Evolutionary conservation across 92 coral and sea anemone genomes (phyloP).

Genomic region (Chrysogorgia sp.): DNA sequence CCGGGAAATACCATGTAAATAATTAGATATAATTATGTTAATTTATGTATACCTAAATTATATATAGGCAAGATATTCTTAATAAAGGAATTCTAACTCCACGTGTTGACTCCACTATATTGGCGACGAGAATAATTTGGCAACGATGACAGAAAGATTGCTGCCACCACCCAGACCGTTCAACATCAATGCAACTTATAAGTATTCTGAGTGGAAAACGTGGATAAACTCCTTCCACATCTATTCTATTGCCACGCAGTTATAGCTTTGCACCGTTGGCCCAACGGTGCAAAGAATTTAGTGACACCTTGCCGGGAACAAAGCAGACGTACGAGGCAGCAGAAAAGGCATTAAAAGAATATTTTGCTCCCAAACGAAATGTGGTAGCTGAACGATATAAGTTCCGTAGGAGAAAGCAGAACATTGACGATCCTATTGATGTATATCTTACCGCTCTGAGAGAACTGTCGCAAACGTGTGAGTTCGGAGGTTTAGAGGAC

Average conservation of each 20-base stretch:
- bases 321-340: constrained; percentile 20
- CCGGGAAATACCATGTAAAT: too few species aligned
- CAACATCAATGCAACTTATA: background rate
- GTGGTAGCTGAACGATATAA: constrained; percentile 52
- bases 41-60: too few species aligned
- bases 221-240: constrained; percentile 14
- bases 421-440: constrained; percentile 42
- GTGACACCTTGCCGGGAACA: constrained; percentile 36
- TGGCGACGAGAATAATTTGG: too few species aligned
- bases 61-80: too few species aligned
- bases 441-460: constrained; percentile 37
- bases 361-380: constrained; percentile 59
- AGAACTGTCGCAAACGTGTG: constrained; percentile 51
- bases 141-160: constrained; percentile 1
- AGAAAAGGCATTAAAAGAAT: constrained; percentile 33
- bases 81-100: too few species aligned
- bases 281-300: constrained; percentile 34
- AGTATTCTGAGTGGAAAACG: background rate
- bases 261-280: constrained; percentile 39
- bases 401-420: constrained; percentile 42
- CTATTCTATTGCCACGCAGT: constrained; percentile 1
- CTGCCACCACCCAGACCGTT: constrained; percentile 9
- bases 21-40: too few species aligned
- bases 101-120: too few species aligned
- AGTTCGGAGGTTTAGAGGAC: constrained; percentile 24